Conservation (phyloP, 2,888 invertebrate genomes). For the Gymnocheta viridis region DNA sequence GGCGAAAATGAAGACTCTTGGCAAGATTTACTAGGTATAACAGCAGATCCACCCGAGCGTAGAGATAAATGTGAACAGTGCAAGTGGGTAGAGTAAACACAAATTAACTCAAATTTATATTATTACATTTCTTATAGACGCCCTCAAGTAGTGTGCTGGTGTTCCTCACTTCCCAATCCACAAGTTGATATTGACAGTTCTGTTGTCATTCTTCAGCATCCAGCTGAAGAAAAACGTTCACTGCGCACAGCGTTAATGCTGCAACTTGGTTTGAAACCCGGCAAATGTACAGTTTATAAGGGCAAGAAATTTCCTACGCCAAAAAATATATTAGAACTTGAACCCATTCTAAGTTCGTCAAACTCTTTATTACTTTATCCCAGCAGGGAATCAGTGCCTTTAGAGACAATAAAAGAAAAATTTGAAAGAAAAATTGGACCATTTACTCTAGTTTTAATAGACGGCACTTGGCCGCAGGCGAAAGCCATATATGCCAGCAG, state of each 20-base stretch:
- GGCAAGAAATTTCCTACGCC: constrained; percentile 92
- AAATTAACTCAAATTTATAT: background rate
- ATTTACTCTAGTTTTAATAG: constrained; percentile 92
- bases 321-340: constrained; percentile 83
- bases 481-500: constrained; percentile 94
- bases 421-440: constrained; percentile 75
- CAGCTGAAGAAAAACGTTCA: constrained; percentile 95
- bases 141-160: constrained; percentile 95
- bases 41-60: constrained; percentile 88
- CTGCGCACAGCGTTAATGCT: constrained; percentile 95
- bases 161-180: constrained; percentile 89
- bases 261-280: constrained; percentile 87
- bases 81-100: constrained; percentile 84
- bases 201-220: constrained; percentile 94
- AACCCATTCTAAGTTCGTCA: constrained; percentile 85
- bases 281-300: constrained; percentile 86
- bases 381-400: constrained; percentile 88
- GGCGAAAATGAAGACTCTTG: constrained; percentile 83
- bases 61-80: constrained; percentile 88
- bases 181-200: constrained; percentile 87
- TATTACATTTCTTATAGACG: constrained; percentile 84
- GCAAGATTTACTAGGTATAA: constrained; percentile 88
- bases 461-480: constrained; percentile 98
- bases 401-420: constrained; percentile 83
- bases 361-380: constrained; percentile 90